A percentile compares a stretch with the other conserved stretches of the same genome.
These are phyloP conservation scores for Amphiduros pacificus DNA, from an alignment of 2,888 invertebrate genomes.

Conservation along the genomic window DNA sequence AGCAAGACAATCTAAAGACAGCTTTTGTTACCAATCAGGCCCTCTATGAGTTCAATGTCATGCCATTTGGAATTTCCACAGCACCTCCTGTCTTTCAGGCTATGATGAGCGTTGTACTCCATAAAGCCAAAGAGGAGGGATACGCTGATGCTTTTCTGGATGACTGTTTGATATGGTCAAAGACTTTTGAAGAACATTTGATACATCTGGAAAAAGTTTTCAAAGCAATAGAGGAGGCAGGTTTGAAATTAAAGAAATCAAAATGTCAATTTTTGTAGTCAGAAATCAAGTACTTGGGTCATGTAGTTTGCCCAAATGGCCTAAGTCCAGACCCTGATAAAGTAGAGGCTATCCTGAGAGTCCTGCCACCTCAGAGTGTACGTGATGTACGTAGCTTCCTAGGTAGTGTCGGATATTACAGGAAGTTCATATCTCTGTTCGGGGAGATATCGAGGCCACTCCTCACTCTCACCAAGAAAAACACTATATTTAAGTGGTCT, in stretches of 20 bases:
- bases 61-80: constrained; percentile 25
- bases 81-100: constrained; percentile 19
- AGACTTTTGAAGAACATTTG: constrained; percentile 13
- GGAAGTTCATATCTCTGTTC: constrained; percentile 6
- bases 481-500: background rate
- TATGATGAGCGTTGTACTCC: constrained; percentile 14
- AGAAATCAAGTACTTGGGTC: constrained; percentile 19
- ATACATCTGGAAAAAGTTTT: constrained; percentile 18
- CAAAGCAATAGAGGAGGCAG: constrained; percentile 7
- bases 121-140: no score
- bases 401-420: constrained; percentile 14
- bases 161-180: constrained; percentile 22
- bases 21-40: constrained; percentile 14
- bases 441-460: constrained; percentile 8
- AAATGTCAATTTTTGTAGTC: constrained; percentile 23
- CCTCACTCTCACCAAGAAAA: background rate
- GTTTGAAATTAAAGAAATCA: constrained; percentile 19
- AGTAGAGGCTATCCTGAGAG: constrained; percentile 15
- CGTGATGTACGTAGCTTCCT: constrained; percentile 6
- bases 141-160: constrained; percentile 21
- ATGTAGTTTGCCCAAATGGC: constrained; percentile 14
- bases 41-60: constrained; percentile 16
- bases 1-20: constrained; percentile 17
- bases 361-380: constrained; percentile 3
- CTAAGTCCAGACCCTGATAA: constrained; percentile 24